These are phyloP conservation scores for Dromius quadrimaculatus DNA, from an alignment of 2,888 invertebrate genomes.

Conservation along the genomic window DNA sequence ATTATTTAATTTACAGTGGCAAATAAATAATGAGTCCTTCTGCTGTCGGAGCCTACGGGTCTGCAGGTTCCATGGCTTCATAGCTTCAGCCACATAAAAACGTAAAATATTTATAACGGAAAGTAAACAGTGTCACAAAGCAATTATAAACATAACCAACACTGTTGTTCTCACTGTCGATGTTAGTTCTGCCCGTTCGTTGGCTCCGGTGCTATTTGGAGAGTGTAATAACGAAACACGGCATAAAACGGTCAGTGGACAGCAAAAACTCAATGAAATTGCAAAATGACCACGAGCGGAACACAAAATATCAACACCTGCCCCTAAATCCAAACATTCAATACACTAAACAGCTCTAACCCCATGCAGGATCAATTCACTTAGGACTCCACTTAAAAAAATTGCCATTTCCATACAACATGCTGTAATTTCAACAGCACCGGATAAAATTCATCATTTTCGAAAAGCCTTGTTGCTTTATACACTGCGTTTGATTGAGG, in stretches of 20 bases:
- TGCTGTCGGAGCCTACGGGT: slow-evolving; percentile 2
- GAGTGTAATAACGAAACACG: neutral
- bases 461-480: no score
- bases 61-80: slow-evolving; percentile 1
- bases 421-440: no score
- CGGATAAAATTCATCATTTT: no score
- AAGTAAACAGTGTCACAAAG: slow-evolving; percentile 47
- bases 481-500: no score
- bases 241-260: slow-evolving; percentile 5
- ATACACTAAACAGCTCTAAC: no score
- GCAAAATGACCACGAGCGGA: slow-evolving; percentile 1
- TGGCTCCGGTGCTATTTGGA: slow-evolving; percentile 6
- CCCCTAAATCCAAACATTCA: no score
- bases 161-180: slow-evolving; percentile 1
- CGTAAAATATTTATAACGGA: slow-evolving; percentile 47
- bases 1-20: slow-evolving; percentile 43
- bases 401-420: no score
- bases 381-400: no score
- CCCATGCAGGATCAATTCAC: no score
- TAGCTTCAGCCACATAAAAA: slow-evolving; percentile 36
- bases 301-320: no score
- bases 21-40: slow-evolving; percentile 38
- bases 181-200: slow-evolving; percentile 14
- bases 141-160: slow-evolving; percentile 48
- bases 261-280: neutral